phyloP scores from a whole-genome alignment of 1,140 invertebrate genomes.

The Mya arenaria region DNA sequence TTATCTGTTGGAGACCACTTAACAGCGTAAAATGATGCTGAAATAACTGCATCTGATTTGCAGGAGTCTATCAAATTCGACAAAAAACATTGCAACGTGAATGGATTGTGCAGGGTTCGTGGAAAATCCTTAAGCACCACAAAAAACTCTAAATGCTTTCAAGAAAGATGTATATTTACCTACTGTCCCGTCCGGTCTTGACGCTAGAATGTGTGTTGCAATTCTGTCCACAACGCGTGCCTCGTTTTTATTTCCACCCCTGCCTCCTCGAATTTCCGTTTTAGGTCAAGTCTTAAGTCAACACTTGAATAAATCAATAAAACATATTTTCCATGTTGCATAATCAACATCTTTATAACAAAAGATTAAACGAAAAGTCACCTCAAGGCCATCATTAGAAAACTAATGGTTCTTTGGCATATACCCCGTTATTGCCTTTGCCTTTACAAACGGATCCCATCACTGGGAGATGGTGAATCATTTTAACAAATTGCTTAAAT shows the following conservation, averaged over 20 bases:
- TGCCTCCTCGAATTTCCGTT: not conserved
- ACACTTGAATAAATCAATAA: not conserved
- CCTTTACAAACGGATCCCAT: not conserved
- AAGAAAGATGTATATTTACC: not conserved
- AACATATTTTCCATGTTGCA: not conserved
- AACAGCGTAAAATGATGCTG: too few relatives aligned
- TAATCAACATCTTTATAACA: not conserved
- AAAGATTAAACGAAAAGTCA: not conserved
- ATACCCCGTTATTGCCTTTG: constrained; percentile 18
- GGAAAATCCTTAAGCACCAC: not conserved
- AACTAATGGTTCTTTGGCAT: not conserved
- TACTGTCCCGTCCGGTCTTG: not conserved
- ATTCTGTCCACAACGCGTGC: not conserved
- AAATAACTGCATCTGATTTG: too few relatives aligned
- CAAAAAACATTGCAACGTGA: not conserved
- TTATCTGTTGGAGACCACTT: too few relatives aligned
- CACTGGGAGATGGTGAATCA: not conserved
- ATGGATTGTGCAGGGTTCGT: not conserved
- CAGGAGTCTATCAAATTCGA: too few relatives aligned
- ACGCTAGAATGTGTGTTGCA: not conserved
- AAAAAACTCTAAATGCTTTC: not conserved
- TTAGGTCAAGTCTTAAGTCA: not conserved
- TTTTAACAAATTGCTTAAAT: not conserved
- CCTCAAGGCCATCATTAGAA: constrained; percentile 21
- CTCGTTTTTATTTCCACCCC: not conserved